Conservation (phyloP, 2,797 vertebrate genomes). For the Oreochromis grahami region DNA sequence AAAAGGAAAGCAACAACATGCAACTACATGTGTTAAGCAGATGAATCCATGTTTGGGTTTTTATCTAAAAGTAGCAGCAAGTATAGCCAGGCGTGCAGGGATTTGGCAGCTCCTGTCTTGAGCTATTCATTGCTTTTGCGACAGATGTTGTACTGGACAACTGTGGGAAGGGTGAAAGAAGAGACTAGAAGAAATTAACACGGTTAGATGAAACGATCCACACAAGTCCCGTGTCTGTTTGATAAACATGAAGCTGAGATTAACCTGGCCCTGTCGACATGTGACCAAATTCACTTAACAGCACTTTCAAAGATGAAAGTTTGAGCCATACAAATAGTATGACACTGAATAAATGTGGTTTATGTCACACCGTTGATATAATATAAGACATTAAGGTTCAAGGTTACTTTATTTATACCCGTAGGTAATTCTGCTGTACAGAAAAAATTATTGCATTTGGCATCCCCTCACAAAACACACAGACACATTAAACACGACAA, state of each 20-base stretch:
- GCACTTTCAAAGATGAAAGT: neutral
- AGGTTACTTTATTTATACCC: neutral
- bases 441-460: neutral
- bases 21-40: constrained; percentile 64
- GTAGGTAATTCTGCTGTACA: neutral
- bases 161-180: neutral
- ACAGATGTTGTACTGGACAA: constrained; percentile 30
- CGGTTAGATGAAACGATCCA: neutral
- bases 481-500: neutral
- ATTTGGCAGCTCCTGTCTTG: constrained; percentile 18
- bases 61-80: constrained; percentile 47
- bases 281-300: neutral
- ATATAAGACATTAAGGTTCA: neutral
- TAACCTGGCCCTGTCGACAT: neutral
- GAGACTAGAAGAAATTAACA: neutral
- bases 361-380: neutral
- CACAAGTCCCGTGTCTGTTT: neutral
- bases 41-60: constrained; percentile 51
- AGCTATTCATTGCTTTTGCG: constrained; percentile 6
- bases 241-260: neutral
- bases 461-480: neutral
- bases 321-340: neutral
- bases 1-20: constrained; percentile 34
- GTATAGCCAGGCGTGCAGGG: constrained; percentile 16
- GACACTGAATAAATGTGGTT: neutral